Conservation (phyloP, 2,888 invertebrate genomes). For the Pecten maximus region DNA sequence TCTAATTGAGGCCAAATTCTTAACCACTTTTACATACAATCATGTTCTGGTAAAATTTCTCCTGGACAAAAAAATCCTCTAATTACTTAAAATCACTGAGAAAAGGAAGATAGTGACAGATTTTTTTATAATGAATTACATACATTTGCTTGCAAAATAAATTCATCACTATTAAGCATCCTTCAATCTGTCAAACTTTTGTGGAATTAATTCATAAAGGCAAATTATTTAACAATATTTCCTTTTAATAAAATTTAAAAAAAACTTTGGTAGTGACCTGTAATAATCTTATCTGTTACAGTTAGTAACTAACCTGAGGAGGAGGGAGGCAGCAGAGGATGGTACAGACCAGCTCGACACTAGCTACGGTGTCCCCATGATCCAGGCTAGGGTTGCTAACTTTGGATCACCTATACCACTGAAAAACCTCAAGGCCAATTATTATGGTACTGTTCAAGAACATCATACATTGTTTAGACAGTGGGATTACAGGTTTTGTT, state of each 20-base stretch:
- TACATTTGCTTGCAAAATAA: too few species aligned
- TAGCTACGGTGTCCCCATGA: conserved; percentile 81
- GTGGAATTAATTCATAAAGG: not conserved
- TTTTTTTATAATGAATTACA: too few species aligned
- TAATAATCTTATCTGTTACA: conserved; percentile 23
- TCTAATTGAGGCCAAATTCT: too few species aligned
- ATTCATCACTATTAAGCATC: too few species aligned
- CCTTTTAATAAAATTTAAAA: not conserved
- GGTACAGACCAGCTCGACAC: conserved; percentile 43
- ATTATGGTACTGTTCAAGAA: conserved; percentile 74
- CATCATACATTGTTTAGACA: too few species aligned
- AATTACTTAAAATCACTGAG: too few species aligned
- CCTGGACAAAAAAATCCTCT: too few species aligned
- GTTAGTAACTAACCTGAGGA: conserved; percentile 46
- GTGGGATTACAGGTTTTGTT: too few species aligned
- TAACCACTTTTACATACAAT: too few species aligned
- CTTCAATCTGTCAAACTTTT: not conserved
- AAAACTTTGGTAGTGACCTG: not conserved
- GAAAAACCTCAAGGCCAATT: conserved; percentile 80
- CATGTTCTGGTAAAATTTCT: too few species aligned
- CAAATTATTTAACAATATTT: not conserved
- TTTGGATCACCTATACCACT: conserved; percentile 87
- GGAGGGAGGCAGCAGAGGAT: conserved; percentile 55
- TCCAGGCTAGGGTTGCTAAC: conserved; percentile 86
- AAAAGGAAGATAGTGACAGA: too few species aligned